Percentiles rank a stretch among this genome's conserved stretches.
These are phyloP conservation scores for Xiphias gladius DNA, from an alignment of 2,113 vertebrate genomes.

Conservation along the genomic window DNA sequence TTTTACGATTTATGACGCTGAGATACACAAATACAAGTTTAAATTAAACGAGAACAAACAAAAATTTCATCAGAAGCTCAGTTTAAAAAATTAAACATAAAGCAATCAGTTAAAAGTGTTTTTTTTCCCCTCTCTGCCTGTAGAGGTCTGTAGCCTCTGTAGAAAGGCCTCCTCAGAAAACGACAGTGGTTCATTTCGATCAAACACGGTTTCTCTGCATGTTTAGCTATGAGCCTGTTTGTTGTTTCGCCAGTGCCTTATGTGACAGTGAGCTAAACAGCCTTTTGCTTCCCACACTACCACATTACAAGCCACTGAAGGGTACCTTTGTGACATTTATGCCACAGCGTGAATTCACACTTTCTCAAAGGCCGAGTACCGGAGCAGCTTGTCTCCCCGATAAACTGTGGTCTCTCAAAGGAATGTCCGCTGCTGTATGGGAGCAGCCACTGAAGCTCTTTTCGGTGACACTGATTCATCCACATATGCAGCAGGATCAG, in stretches of 20 bases:
- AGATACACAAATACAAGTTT: too few species aligned
- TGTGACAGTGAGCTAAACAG: constrained; percentile 34
- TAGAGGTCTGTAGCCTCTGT: too few species aligned
- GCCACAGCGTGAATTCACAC: constrained; percentile 36
- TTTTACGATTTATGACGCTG: too few species aligned
- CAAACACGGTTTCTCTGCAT: background rate
- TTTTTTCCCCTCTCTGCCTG: too few species aligned
- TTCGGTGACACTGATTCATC: background rate
- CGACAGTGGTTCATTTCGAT: too few species aligned
- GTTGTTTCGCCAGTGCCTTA: background rate
- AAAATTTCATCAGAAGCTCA: background rate
- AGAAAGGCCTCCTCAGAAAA: too few species aligned
- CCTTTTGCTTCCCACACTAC: constrained; percentile 20
- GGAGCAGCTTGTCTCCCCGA: constrained; percentile 18
- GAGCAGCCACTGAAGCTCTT: background rate
- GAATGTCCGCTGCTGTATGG: background rate
- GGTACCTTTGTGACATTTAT: constrained; percentile 32
- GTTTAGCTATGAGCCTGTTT: background rate
- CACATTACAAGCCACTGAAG: background rate
- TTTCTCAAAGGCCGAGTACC: constrained; percentile 14
- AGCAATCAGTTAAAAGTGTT: too few species aligned
- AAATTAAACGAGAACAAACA: background rate
- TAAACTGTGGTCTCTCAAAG: background rate
- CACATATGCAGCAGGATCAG: constrained; percentile 26
- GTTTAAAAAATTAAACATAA: background rate